Evolutionary conservation across 2,797 vertebrate genomes (phyloP), one percentile per base, ranked within the genome.

Genomic region (Eospalax fontanierii): DNA sequence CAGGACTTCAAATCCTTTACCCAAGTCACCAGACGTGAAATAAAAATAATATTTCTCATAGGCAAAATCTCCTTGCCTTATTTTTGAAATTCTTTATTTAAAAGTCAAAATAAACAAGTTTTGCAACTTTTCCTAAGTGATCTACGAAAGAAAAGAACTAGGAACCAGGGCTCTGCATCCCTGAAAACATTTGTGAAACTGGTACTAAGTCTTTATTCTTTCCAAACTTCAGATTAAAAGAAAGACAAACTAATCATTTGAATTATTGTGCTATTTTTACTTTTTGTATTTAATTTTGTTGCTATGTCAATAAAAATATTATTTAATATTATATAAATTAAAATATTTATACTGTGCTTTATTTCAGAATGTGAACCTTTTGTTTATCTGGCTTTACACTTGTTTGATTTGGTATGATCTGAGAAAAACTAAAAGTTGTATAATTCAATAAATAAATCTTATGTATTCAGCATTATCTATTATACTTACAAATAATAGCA

Each of bases 291-390:
- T 89, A 63, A 92, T 90, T 86, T 66, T 90, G 63, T 38, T 78
- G 63, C 59, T 66, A 90, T 3, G 9, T 75, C 94, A 90, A 71
- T 35, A 61, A 2, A 85, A 92, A 93, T 4, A 1, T 68, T 28
- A n/a, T n/a, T n/a, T n/a, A n/a, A n/a, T n/a, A n/a, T n/a, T n/a
- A n/a, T n/a, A n/a, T n/a, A n/a, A 14, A 78, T 66, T 95, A 81
- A 87, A 89, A 91, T 68, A 94, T 50, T 83, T 40, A 66, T 19
- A 75, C 16, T 30, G 16, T 81, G 61, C 9, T 70, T 50, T 68
- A 18, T 63, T 95, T 84, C 59, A 85, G 81, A 93, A 90, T 81
- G 63, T 35, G 4, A 91, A 94, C 28, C n/a, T 76, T 59, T 73
- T 43, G 26, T 74, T 61, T 54, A 30, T 79, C 86, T 91, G 66